Evolutionary conservation across 1,140 invertebrate genomes (phyloP).

Genomic region (Drosophila jambulina): DNA sequence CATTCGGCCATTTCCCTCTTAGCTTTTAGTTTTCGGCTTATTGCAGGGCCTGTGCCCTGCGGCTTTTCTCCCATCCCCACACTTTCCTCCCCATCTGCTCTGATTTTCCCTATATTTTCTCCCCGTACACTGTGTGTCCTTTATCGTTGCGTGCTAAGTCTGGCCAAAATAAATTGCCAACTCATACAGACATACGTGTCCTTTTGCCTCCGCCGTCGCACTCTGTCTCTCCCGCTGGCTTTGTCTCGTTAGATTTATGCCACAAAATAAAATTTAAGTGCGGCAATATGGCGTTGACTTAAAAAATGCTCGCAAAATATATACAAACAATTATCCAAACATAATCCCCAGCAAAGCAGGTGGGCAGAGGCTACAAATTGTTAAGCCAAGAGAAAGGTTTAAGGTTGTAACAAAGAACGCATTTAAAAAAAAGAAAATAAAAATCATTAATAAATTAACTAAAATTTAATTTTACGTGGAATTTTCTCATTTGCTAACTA

Average conservation of each 20-base stretch:
- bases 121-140: conserved; percentile 32
- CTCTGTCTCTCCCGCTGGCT: neutral
- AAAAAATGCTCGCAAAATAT: conserved; percentile 56
- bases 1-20: conserved; percentile 48
- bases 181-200: conserved; percentile 55
- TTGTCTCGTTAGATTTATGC: conserved; percentile 66
- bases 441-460: too few species aligned
- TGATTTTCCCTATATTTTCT: conserved; percentile 10
- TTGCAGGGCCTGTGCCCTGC: conserved; percentile 49
- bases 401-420: conserved; percentile 13
- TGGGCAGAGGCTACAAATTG: neutral
- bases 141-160: conserved; percentile 70
- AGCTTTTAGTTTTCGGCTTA: conserved; percentile 63
- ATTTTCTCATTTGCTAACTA: conserved; percentile 1
- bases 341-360: neutral
- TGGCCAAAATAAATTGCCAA: conserved; percentile 73
- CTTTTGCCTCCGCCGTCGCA: conserved; percentile 9
- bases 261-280: conserved; percentile 76
- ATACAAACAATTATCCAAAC: conserved; percentile 74
- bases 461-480: too few species aligned
- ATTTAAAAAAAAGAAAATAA: too few species aligned
- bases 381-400: neutral
- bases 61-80: conserved; percentile 1
- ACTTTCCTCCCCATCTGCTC: conserved; percentile 14
- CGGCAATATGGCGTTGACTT: conserved; percentile 72